Evolutionary conservation across 2,888 invertebrate genomes (phyloP), one percentile per base, ranked within the genome.

Genomic region (Tuta absoluta): DNA sequence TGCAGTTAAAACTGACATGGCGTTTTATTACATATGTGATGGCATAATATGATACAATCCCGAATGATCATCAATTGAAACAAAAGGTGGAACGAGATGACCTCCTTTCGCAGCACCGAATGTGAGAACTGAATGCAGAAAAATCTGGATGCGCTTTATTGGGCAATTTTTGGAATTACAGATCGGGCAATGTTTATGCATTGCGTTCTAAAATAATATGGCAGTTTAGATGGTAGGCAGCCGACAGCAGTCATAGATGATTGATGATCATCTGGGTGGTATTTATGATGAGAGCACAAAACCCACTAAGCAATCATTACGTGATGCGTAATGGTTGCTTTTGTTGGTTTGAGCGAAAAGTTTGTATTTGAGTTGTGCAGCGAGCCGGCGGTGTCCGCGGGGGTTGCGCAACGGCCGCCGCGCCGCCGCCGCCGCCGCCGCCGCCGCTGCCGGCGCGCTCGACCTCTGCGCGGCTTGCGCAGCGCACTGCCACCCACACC

Each of bases 261-360:
- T 60, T 23, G 59, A 60, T 45, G 64, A 60, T 64, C 51, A 38
- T 53, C 37, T 37, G 53, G 49, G 64, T 49, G 33, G 24, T 28
- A 59, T 60, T 24, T 21, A 11, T 17, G 41, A 41, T n/a, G 45
- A 61, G 49, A 49, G 19, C 61, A 61, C 24, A 49, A 49, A 49
- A 1, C 49, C 61, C 19, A 49, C 49, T 49, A 45, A 48, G 21
- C 61, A 28, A 49, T 45, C 45, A 19, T 61, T 61, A 61, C 61
- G 49, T 49, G 48, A 61, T 17, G 33, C 21, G 21, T 58, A 58
- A 58, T 38, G 61, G 24, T 33, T 48, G 49, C 49, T 61, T 53
- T 53, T 64, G 64, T 64, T 57, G 60, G 60, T 49, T 64, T 38
- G 51, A 19, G 63, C 33, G 53, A 56, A 63, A 63, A 63, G n/a